A percentile compares a stretch with the other conserved stretches of the same genome.
Evolutionary conservation across 2,888 invertebrate genomes (phyloP).

Genomic region (Polietes domitor): DNA sequence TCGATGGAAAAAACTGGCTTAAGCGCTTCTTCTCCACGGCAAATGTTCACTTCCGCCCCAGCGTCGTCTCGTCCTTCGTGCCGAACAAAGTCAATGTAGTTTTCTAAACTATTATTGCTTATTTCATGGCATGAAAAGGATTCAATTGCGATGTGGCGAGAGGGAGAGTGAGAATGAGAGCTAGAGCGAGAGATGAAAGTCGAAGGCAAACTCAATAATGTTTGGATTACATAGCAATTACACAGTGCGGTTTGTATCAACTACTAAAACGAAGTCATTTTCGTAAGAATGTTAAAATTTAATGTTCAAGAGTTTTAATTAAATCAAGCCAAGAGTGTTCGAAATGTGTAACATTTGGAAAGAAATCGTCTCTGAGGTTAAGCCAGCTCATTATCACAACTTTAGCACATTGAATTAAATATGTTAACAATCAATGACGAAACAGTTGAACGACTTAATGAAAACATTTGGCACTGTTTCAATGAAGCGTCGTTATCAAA

Average conservation of each 20-base stretch:
- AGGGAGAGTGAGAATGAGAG: too few relatives aligned
- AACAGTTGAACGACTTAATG: too few relatives aligned
- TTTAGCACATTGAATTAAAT: neutral
- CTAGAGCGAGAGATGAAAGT: too few relatives aligned
- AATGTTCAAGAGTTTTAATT: constrained; percentile 27
- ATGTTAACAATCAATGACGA: too few relatives aligned
- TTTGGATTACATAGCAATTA: constrained; percentile 23
- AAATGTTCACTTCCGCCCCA: neutral
- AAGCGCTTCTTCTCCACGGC: too few relatives aligned
- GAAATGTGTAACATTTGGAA: neutral
- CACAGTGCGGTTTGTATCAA: constrained; percentile 16
- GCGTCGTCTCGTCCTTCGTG: neutral
- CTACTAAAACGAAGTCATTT: constrained; percentile 16
- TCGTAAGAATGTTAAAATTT: constrained; percentile 20
- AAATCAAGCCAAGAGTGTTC: neutral
- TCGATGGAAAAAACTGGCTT: too few relatives aligned
- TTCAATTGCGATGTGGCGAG: neutral
- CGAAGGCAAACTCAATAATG: too few relatives aligned
- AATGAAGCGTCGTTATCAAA: too few relatives aligned
- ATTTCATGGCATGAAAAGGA: constrained; percentile 5
- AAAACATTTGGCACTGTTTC: too few relatives aligned
- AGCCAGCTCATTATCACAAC: constrained; percentile 8
- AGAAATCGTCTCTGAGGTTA: neutral
- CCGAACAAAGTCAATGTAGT: constrained; percentile 28
- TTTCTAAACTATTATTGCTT: constrained; percentile 30